Percentiles rank a stretch among this genome's conserved stretches.
Evolutionary conservation across 2,888 invertebrate genomes (phyloP).

Genomic region (Caenorhabditis plicata): DNA sequence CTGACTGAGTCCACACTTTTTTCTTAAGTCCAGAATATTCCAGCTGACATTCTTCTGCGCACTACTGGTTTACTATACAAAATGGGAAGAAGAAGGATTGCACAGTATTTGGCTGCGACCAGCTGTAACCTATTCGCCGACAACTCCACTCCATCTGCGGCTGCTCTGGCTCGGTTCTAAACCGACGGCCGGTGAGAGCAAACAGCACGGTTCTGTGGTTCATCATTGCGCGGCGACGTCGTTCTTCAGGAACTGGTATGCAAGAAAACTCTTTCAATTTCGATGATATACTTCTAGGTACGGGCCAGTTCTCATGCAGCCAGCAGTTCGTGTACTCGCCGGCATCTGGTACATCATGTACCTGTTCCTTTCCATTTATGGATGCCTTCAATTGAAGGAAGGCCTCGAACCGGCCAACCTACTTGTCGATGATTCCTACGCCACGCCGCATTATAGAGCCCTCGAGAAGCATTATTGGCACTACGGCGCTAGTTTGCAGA

Average conservation of each 20-base stretch:
- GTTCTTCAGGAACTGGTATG: conserved; percentile 60
- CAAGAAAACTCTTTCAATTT: background rate
- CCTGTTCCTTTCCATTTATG: conserved; percentile 47
- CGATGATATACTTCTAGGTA: conserved; percentile 26
- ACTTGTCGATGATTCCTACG: conserved; percentile 53
- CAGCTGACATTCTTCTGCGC: conserved; percentile 58
- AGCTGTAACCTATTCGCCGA: conserved; percentile 31
- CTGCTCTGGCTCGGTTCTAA: conserved; percentile 48
- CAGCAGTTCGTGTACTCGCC: conserved; percentile 47
- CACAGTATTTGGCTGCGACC: conserved; percentile 47
- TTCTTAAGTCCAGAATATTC: background rate
- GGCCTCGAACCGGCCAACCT: conserved; percentile 57
- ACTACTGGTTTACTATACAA: conserved; percentile 43
- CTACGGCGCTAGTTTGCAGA: conserved; percentile 49
- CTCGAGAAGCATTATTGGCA: conserved; percentile 53
- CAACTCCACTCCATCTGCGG: conserved; percentile 16
- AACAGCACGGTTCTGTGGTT: too few species aligned
- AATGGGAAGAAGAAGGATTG: conserved; percentile 45
- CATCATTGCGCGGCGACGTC: conserved; percentile 47
- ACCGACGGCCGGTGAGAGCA: conserved; percentile 11
- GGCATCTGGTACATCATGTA: conserved; percentile 54
- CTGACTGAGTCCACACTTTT: too few species aligned
- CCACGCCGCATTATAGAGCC: conserved; percentile 51
- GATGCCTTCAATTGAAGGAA: conserved; percentile 51
- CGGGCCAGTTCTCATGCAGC: conserved; percentile 58